Evolutionary conservation across 2,797 vertebrate species (phyloP).

Genomic region (Acropternis orthonyx): DNA sequence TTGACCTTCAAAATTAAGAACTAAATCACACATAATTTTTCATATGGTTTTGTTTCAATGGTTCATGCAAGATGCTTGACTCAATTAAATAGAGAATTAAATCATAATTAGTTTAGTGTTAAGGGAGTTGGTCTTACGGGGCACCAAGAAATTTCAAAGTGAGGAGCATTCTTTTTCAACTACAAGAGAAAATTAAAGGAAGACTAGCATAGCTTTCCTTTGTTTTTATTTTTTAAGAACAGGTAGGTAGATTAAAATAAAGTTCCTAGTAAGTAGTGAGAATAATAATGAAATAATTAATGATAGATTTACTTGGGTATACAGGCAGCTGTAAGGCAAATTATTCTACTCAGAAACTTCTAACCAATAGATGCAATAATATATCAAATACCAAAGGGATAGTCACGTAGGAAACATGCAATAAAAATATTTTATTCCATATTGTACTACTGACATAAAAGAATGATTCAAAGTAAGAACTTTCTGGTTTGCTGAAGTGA

Average conservation of each 20-base stretch:
- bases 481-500: neutral
- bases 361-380: neutral
- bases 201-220: neutral
- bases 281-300: neutral
- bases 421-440: neutral
- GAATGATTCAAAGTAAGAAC: neutral
- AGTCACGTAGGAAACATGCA: neutral
- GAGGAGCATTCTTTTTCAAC: neutral
- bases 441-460: neutral
- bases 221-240: neutral
- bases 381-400: neutral
- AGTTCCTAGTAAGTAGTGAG: neutral
- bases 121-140: constrained; percentile 20
- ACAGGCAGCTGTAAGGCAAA: neutral
- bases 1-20: constrained; percentile 60
- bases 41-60: neutral
- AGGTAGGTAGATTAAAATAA: neutral
- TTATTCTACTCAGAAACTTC: neutral
- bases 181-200: neutral
- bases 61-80: constrained; percentile 32
- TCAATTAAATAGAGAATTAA: constrained; percentile 68
- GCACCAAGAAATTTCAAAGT: neutral
- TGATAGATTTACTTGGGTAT: neutral
- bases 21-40: neutral
- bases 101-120: constrained; percentile 54